Base-by-base conservation (phyloP, 2,888 invertebrate species). In the Zonitis immaculata region DNA sequence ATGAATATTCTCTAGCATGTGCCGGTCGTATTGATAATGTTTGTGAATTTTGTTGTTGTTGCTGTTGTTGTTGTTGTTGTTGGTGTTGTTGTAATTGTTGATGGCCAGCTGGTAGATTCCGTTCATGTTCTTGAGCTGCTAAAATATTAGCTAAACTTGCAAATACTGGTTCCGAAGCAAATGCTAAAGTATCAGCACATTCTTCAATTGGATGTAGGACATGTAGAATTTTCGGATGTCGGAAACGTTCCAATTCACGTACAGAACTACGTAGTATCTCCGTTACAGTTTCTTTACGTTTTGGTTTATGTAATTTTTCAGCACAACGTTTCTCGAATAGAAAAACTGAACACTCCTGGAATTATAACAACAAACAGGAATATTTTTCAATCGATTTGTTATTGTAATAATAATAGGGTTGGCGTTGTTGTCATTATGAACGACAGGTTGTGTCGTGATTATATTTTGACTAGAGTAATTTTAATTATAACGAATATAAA, bases 251-350 rank as follows among this genome's bases (percentile, higher is more conserved):
- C 71, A 96, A 79, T 64, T 88, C 86, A 49, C 84, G 79, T 7
- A 95, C 86, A 55, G 92, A 89, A 55, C 82, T 82, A 28, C 92
- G 82, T 49, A 96, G 79, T 51, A 92, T 84, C 70, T 96, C 95
- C 6, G 95, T 85, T 65, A 96, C 89, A n/a, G 87, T 87, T 71
- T 95, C 95, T 73, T 93, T 91, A 53, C 92, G 82, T 65, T 93
- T 89, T 3, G 94, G 94, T 70, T 93, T 95, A 78, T 91, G 92
- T 39, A 95, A 78, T 73, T 95, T 95, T 70, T 95, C 95, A 0
- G 91, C 94, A 51, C 88, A 85, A 60, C 90, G 86, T 75, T 96
- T 96, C 76, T 96, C 95, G 74, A 95, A 95, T 51, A 95, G 81
- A 77, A 95, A 95, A 59, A 96, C 87, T 0, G 95, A 95, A 58